These are phyloP conservation scores for Archilochus colubris DNA, from an alignment of 2,113 vertebrate genomes.

Conservation along the genomic window DNA sequence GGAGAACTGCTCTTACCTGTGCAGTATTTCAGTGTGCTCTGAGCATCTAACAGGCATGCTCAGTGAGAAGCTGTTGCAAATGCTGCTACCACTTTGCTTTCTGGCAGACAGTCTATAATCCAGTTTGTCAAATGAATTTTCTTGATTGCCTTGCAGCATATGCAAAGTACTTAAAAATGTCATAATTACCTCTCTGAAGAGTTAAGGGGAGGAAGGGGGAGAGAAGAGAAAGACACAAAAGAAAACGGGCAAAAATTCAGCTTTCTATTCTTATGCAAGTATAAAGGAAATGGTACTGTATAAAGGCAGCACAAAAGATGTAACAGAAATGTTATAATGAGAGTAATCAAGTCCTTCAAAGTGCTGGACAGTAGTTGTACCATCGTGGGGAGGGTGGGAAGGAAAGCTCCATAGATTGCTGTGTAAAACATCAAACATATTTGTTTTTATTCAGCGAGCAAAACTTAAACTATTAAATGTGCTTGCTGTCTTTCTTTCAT, in stretches of 20 bases:
- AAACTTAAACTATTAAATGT: background rate
- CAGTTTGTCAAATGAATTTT: constrained; percentile 72
- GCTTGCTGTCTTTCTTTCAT: background rate
- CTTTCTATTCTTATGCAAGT: background rate
- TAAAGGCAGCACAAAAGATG: background rate
- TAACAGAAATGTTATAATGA: background rate
- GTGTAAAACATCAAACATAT: background rate
- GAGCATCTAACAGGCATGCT: constrained; percentile 22
- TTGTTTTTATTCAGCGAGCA: background rate
- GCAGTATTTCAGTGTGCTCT: background rate
- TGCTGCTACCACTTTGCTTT: constrained; percentile 15
- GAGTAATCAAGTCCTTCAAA: constrained; percentile 12
- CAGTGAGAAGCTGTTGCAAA: constrained; percentile 4
- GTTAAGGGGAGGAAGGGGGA: background rate
- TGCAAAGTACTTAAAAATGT: constrained; percentile 62
- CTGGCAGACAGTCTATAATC: constrained; percentile 53
- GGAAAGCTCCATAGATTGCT: background rate
- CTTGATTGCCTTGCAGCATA: constrained; percentile 62
- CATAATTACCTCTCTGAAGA: constrained; percentile 61
- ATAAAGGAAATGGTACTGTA: background rate
- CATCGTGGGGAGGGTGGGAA: too few species aligned
- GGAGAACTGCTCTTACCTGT: background rate
- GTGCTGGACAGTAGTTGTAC: background rate
- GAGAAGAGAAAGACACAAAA: background rate
- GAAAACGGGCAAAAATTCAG: constrained; percentile 5